phyloP scores from a whole-genome alignment of 2,888 invertebrate genomes.

The Emmelina monodactyla region DNA sequence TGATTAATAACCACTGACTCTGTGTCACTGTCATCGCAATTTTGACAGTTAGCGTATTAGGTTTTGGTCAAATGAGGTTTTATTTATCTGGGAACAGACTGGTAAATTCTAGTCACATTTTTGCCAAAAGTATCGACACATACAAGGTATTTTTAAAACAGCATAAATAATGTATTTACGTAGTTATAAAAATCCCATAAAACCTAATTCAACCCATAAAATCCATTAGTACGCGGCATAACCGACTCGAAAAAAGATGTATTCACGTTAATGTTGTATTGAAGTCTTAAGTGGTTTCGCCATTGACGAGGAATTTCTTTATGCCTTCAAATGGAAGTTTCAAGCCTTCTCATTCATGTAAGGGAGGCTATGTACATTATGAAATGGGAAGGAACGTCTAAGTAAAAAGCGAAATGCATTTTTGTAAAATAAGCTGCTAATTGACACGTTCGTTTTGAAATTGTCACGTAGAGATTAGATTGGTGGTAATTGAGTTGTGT shows the following conservation, averaged over 20 bases:
- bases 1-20: conserved; percentile 50
- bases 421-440: background rate
- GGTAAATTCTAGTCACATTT: too few relatives aligned
- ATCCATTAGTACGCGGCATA: background rate
- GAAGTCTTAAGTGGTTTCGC: conserved; percentile 12
- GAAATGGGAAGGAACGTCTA: conserved; percentile 16
- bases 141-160: too few relatives aligned
- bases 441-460: background rate
- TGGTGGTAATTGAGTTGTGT: too few relatives aligned
- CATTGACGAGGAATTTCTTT: conserved; percentile 24
- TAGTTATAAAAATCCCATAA: too few relatives aligned
- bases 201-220: background rate
- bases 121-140: too few relatives aligned
- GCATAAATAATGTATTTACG: too few relatives aligned
- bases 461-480: background rate
- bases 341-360: conserved; percentile 31
- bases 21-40: too few relatives aligned
- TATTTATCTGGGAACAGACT: too few relatives aligned
- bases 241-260: background rate
- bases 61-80: too few relatives aligned
- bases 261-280: background rate
- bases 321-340: conserved; percentile 27
- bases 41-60: too few relatives aligned
- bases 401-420: conserved; percentile 13
- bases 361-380: conserved; percentile 29